These are phyloP conservation scores for Peribatodes rhomboidaria DNA, from an alignment of 2,888 invertebrate species.

Conservation along the genomic window DNA sequence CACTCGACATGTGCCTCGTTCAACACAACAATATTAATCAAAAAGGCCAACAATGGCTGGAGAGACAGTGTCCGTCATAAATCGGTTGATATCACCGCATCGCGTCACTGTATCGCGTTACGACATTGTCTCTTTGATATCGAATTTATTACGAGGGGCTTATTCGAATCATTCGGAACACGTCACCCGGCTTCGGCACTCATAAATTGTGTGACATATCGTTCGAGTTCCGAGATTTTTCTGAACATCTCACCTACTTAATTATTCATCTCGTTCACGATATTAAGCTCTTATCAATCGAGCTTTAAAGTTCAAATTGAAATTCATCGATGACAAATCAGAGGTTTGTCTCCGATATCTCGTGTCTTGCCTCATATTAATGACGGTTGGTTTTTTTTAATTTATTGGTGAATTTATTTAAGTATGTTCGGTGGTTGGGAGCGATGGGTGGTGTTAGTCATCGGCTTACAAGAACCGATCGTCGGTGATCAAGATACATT, in stretches of 20 bases:
- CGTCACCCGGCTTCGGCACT: constrained; percentile 72
- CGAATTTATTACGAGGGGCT: constrained; percentile 76
- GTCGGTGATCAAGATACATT: constrained; percentile 56
- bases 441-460: constrained; percentile 60
- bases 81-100: constrained; percentile 75
- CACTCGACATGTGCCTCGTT: constrained; percentile 26
- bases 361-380: constrained; percentile 75
- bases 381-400: constrained; percentile 74
- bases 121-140: constrained; percentile 81
- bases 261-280: constrained; percentile 47
- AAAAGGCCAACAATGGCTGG: constrained; percentile 60
- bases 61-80: constrained; percentile 70
- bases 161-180: constrained; percentile 74
- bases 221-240: constrained; percentile 75
- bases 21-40: constrained; percentile 64
- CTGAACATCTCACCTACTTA: constrained; percentile 57
- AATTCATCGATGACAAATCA: constrained; percentile 45
- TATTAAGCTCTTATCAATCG: constrained; percentile 53
- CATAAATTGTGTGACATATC: constrained; percentile 83
- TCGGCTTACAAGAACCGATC: constrained; percentile 59
- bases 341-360: constrained; percentile 63
- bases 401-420: constrained; percentile 72
- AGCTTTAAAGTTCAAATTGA: constrained; percentile 57
- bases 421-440: constrained; percentile 58
- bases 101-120: constrained; percentile 78